Evolutionary conservation across 1,140 invertebrate genomes (phyloP), one percentile per base, ranked within the genome.

Genomic region (Heliconius congener): DNA sequence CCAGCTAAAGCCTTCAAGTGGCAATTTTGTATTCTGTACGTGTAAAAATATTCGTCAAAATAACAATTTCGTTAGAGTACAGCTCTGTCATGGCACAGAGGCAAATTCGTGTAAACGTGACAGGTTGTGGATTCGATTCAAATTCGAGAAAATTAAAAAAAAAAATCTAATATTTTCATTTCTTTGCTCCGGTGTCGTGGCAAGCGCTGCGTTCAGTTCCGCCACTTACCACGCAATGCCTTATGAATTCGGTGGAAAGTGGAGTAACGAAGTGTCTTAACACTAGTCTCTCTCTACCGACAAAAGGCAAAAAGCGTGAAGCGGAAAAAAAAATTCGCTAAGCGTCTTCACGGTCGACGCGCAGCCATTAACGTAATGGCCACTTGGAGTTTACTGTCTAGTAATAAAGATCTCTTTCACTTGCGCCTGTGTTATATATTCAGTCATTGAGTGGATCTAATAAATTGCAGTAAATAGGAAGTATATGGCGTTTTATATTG

Each of bases 371-470:
- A 90, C 82, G 71, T 90, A 85, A 88, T 83, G 75, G 85, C 81
- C 82, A 85, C 81, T 86, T 85, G 77, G 81, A 80, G 82, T 87
- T 88, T 89, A 87, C 76, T 83, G 77, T 79, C 76, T 72, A 42
- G 83, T 73, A 77, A 86, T 91, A 90, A 91, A 91, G 87, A 78
- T 83, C 77, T 70, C 86, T 87, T 88, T 85, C 82, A 84, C 88
- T 87, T 84, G 79, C 66, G 77, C 74, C 27, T 73, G 76, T 78
- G 71, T 80, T 70, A 60, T 73, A 74, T 78, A 75, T 83, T 79
- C 74, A 72, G 71, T 42, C 74, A 57, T 76, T 76, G 70, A 55
- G 37, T 78, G 42, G 52, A 73, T 57, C 66, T 76, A 82, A 82
- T 88, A 85, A 88, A 88, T 84, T 78, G 76, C 50, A 46, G 77